phyloP scores from a whole-genome alignment of 2,113 vertebrate genomes.

The Limnothrissa miodon region DNA sequence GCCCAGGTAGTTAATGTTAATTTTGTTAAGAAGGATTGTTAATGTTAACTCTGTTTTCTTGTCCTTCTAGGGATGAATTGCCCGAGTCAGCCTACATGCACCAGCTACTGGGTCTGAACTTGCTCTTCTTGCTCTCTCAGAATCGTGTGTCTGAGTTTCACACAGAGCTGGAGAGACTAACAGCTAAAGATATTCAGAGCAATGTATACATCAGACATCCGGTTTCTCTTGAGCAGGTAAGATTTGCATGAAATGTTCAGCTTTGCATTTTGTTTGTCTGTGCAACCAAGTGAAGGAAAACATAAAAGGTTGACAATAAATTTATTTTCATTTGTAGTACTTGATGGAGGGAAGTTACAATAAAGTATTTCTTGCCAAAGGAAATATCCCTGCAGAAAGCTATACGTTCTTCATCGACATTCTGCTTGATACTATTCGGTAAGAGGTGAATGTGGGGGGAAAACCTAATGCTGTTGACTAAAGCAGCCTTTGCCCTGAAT shows the following conservation, averaged over 20 bases:
- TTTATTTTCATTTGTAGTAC: constrained; percentile 71
- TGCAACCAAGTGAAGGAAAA: background rate
- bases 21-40: too few relatives aligned
- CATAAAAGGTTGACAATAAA: background rate
- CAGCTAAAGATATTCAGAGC: constrained; percentile 86
- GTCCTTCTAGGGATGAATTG: constrained; percentile 78
- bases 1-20: too few relatives aligned
- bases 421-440: constrained; percentile 93
- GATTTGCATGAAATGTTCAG: background rate
- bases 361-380: constrained; percentile 95
- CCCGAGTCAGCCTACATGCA: constrained; percentile 89
- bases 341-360: constrained; percentile 98
- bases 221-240: constrained; percentile 83
- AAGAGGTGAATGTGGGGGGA: constrained; percentile 28
- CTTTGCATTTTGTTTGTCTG: background rate
- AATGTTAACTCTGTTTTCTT: background rate
- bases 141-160: constrained; percentile 95
- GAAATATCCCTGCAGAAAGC: constrained; percentile 93
- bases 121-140: constrained; percentile 94
- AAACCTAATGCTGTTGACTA: background rate
- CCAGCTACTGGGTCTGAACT: constrained; percentile 88
- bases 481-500: background rate
- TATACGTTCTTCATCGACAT: constrained; percentile 97
- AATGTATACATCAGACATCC: constrained; percentile 96
- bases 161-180: constrained; percentile 91